Conservation (phyloP, 2,113 vertebrate species). For the Cyprinodon variegatus region DNA sequence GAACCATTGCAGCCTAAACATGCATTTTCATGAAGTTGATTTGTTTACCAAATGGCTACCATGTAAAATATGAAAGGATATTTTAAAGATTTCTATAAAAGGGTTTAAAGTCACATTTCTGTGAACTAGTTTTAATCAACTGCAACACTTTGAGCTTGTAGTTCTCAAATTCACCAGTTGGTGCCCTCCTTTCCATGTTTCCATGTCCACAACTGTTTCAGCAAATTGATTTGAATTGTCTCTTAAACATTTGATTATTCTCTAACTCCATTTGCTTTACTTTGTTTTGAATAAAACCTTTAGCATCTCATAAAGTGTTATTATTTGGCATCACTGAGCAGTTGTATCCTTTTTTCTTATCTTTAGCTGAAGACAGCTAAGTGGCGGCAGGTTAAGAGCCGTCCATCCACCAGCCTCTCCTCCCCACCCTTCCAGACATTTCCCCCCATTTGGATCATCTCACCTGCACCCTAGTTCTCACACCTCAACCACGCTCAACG, state of each 20-base stretch:
- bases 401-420: constrained; percentile 51
- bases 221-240: constrained; percentile 19
- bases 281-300: background rate
- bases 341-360: background rate
- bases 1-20: background rate
- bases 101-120: background rate
- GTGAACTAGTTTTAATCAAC: constrained; percentile 10
- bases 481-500: constrained; percentile 14
- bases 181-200: constrained; percentile 74
- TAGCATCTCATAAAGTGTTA: background rate
- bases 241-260: background rate
- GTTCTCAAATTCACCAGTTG: constrained; percentile 79
- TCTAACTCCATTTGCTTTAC: background rate
- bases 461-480: constrained; percentile 3
- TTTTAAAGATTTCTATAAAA: background rate
- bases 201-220: background rate
- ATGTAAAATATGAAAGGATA: background rate
- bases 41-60: background rate
- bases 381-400: constrained; percentile 29
- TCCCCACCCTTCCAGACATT: constrained; percentile 37
- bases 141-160: constrained; percentile 67
- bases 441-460: constrained; percentile 25
- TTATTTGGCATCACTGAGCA: background rate
- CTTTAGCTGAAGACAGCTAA: constrained; percentile 64
- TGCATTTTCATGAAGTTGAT: background rate